These are phyloP conservation scores for Cyphomyrus plagiostoma DNA, from an alignment of 2,113 vertebrate genomes.

Conservation along the genomic window DNA sequence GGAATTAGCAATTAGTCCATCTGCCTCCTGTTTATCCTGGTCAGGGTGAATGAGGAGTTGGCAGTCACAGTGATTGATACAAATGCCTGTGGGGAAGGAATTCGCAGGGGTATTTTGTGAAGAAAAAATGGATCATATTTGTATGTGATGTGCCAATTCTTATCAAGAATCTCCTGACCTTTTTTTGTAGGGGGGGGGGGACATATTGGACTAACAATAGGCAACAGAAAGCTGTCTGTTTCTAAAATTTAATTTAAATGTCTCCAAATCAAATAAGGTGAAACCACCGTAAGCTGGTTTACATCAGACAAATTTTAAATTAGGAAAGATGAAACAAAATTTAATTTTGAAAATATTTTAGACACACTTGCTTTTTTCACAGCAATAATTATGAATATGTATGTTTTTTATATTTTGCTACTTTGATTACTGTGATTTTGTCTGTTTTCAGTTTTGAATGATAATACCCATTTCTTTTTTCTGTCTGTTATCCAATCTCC, in stretches of 20 bases:
- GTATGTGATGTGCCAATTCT: not conserved
- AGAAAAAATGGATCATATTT: not conserved
- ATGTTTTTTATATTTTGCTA: not conserved
- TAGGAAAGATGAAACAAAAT: not conserved
- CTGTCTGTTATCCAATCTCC: not conserved
- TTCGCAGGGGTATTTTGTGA: not conserved
- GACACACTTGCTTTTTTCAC: not conserved
- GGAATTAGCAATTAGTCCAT: not conserved
- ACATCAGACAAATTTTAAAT: not conserved
- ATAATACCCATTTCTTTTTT: not conserved
- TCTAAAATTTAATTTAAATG: not conserved
- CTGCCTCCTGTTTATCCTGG: not conserved
- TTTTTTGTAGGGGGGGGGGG: not conserved
- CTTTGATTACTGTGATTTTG: not conserved
- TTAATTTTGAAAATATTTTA: not conserved
- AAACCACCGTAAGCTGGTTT: not conserved
- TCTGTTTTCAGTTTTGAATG: not conserved
- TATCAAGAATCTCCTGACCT: not conserved
- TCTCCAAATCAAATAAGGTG: not conserved
- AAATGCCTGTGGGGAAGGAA: not conserved
- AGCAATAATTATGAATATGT: not conserved
- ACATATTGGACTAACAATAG: not conserved
- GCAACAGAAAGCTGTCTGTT: not conserved
- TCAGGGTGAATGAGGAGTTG: not conserved
- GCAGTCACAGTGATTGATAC: not conserved